phyloP scores from a whole-genome alignment of 2,888 invertebrate genomes.

The Tuta absoluta region DNA sequence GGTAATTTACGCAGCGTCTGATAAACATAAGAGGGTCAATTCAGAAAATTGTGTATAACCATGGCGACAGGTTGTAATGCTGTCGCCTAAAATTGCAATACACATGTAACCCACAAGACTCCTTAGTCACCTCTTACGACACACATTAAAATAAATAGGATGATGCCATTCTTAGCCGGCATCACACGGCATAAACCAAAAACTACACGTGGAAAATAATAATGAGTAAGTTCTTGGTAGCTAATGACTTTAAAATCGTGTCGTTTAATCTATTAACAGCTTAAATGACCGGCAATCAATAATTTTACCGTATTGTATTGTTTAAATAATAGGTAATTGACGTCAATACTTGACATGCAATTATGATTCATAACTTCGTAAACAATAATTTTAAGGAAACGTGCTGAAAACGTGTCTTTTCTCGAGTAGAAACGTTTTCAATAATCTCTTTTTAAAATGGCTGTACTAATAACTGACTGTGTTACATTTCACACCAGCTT shows the following conservation, averaged over 20 bases:
- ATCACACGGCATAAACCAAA: too few species aligned
- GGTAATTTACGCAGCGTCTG: too few species aligned
- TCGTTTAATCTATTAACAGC: not conserved
- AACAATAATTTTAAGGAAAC: not conserved
- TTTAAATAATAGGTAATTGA: not conserved
- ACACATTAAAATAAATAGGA: too few species aligned
- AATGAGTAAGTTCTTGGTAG: not conserved
- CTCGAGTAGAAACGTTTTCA: not conserved
- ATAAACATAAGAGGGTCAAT: too few species aligned
- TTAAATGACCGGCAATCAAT: not conserved
- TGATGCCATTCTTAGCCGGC: too few species aligned
- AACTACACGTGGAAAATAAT: not conserved
- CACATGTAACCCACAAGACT: too few species aligned
- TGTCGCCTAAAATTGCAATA: too few species aligned
- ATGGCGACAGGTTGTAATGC: too few species aligned
- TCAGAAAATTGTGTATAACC: too few species aligned
- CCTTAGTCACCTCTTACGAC: too few species aligned
- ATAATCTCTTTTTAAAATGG: not conserved
- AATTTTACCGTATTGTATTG: not conserved
- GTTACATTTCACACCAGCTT: too few species aligned
- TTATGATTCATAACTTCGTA: not conserved
- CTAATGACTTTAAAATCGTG: not conserved
- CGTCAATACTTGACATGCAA: constrained; percentile 7
- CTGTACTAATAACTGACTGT: not conserved
- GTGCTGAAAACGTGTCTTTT: not conserved